phyloP scores from a whole-genome alignment of 2,888 invertebrate genomes.

The Gisinianus flammeolus region DNA sequence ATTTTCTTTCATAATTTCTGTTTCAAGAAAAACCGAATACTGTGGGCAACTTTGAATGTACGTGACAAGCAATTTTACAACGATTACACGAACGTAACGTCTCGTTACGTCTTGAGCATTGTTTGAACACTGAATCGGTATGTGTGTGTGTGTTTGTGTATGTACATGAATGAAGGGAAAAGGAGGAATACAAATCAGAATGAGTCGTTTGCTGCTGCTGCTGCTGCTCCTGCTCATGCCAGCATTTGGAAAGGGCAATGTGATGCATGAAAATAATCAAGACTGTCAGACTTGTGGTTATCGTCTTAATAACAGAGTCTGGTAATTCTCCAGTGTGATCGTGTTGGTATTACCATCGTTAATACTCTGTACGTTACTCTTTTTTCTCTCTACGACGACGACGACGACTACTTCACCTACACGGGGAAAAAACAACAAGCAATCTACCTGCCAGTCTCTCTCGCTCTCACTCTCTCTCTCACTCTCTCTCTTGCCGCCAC shows the following conservation, averaged over 20 bases:
- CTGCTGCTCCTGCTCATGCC: neutral
- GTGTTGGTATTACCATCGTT: conserved; percentile 46
- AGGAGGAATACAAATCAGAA: conserved; percentile 26
- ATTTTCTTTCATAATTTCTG: conserved; percentile 44
- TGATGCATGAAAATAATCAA: conserved; percentile 57
- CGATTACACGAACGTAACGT: conserved; percentile 35
- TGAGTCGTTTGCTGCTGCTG: conserved; percentile 10
- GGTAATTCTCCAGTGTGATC: conserved; percentile 45
- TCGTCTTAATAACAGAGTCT: conserved; percentile 55
- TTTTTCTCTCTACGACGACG: neutral
- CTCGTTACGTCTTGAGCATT: conserved; percentile 21
- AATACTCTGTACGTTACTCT: conserved; percentile 4
- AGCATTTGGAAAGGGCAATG: conserved; percentile 6
- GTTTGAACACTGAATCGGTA: conserved; percentile 15
- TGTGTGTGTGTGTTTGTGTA: neutral
- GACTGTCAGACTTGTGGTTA: conserved; percentile 50
- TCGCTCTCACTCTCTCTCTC: no score
- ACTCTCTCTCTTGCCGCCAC: conserved; percentile 25
- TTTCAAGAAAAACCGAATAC: conserved; percentile 44
- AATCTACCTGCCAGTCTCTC: conserved; percentile 3
- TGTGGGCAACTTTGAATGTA: conserved; percentile 34
- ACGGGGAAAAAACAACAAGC: neutral
- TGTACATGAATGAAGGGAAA: conserved; percentile 6
- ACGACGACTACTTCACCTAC: neutral
- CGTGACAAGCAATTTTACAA: conserved; percentile 46